These are phyloP conservation scores for Pangasianodon gigas DNA, from an alignment of 2,113 vertebrate species.

Conservation along the genomic window DNA sequence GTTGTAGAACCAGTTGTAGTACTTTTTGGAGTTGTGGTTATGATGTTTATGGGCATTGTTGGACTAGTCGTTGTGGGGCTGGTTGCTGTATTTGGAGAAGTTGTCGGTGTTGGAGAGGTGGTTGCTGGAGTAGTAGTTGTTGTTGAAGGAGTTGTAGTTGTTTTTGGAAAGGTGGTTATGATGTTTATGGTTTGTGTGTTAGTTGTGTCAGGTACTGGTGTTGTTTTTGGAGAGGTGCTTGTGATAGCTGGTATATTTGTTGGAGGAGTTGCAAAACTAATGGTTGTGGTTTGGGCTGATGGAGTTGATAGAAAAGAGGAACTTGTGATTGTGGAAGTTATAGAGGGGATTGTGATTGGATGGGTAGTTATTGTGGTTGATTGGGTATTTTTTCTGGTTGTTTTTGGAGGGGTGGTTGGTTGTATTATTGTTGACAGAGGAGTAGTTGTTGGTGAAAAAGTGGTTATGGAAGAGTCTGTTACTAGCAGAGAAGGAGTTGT, in stretches of 20 bases:
- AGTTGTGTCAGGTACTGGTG: too few species aligned
- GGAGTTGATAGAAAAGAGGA: too few species aligned
- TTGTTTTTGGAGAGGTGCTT: background rate
- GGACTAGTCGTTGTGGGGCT: too few species aligned
- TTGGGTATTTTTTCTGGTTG: background rate
- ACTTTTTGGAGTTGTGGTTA: too few species aligned
- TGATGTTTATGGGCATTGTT: too few species aligned
- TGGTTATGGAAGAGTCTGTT: background rate
- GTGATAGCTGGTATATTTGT: background rate
- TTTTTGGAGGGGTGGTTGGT: background rate
- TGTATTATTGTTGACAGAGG: too few species aligned
- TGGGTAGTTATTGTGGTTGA: background rate
- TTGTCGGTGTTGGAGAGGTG: background rate
- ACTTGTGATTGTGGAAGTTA: background rate
- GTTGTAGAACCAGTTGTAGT: too few species aligned
- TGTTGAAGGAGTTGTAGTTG: background rate
- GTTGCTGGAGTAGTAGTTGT: background rate
- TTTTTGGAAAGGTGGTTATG: background rate
- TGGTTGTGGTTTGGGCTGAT: too few species aligned
- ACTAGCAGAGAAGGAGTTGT: too few species aligned
- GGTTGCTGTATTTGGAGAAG: too few species aligned
- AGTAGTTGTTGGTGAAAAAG: background rate
- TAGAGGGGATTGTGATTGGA: background rate
- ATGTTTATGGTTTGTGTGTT: too few species aligned
- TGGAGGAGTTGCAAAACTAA: background rate